These are phyloP conservation scores for Nephotettix cincticeps DNA, from an alignment of 1,140 invertebrate species.

Conservation along the genomic window DNA sequence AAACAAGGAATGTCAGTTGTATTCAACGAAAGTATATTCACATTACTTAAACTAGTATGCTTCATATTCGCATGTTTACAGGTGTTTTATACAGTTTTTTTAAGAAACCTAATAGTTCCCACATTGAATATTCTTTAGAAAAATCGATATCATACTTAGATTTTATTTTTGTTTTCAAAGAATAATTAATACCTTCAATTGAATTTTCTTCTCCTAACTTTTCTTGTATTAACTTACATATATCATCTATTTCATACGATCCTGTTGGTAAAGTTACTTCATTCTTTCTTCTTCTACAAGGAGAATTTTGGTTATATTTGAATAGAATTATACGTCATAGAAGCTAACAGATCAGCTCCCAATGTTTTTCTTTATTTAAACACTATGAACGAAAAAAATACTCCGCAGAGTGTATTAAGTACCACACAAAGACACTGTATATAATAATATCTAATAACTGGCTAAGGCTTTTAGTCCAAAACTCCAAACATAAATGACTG, in stretches of 20 bases:
- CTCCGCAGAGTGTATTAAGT: neutral
- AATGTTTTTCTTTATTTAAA: neutral
- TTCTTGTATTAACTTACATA: neutral
- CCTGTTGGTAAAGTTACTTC: slow-evolving; percentile 16
- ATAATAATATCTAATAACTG: neutral
- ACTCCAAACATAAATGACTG: no score
- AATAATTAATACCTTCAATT: neutral
- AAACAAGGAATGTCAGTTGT: no score
- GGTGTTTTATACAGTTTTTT: neutral
- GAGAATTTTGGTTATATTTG: neutral
- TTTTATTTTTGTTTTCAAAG: slow-evolving; percentile 13
- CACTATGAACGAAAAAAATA: neutral
- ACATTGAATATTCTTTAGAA: neutral
- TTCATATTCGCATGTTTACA: neutral
- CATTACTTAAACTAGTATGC: neutral
- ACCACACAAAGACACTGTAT: neutral
- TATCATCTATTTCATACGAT: neutral
- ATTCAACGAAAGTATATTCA: slow-evolving; percentile 14
- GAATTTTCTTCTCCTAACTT: neutral
- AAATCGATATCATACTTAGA: neutral
- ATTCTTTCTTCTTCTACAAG: neutral
- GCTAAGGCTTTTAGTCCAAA: neutral
- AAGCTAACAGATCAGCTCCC: neutral
- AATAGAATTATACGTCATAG: slow-evolving; percentile 14
- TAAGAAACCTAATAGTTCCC: neutral